Evolutionary conservation across 2,888 invertebrate species (phyloP), one percentile per base, ranked within the genome.

Genomic region (Taenaris catops): DNA sequence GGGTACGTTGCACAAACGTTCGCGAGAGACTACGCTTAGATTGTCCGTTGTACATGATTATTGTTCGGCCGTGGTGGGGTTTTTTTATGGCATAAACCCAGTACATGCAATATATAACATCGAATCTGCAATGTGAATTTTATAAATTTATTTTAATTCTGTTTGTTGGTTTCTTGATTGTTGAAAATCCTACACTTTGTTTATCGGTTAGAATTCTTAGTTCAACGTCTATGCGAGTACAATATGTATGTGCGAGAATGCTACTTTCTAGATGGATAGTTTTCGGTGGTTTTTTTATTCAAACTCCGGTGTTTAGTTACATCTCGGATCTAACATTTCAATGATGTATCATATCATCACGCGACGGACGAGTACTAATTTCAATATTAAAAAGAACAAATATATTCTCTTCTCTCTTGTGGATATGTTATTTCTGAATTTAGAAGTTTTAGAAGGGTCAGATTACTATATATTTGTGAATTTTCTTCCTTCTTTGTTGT

Each of bases 41-140:
- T 37, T 38, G 41, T 44, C 34, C 43, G 24, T 34, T 34, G 29
- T 34, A 39, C 25, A 14, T 41, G n/a, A n/a, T n/a, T n/a, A n/a
- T n/a, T n/a, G n/a, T n/a, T n/a, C 28, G 36, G 36, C 29, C 40
- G 29, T 32, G 37, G 31, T 26, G 16, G n/a, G n/a, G n/a, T n/a
- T n/a, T 19, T 18, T 31, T 20, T 29, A 28, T 29, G 29, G 36
- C 19, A 25, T 38, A n/a, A n/a, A n/a, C n/a, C n/a, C n/a, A n/a
- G 25, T 34, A 37, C 40, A 40, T 29, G 41, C 41, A 41, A 44
- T 44, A 44, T 44, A 44, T 44, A 44, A 41, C 44, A 44, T 41
- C 41, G 44, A 44, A 40, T 40, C 43, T 41, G 41, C 34, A 37
- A 34, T 37, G 37, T 25, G 17, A 9, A 23, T 24, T 4, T 34